A percentile compares a stretch with the other conserved stretches of the same genome.
Conservation (phyloP, 2,113 vertebrate genomes). For the Hippolais icterina region DNA sequence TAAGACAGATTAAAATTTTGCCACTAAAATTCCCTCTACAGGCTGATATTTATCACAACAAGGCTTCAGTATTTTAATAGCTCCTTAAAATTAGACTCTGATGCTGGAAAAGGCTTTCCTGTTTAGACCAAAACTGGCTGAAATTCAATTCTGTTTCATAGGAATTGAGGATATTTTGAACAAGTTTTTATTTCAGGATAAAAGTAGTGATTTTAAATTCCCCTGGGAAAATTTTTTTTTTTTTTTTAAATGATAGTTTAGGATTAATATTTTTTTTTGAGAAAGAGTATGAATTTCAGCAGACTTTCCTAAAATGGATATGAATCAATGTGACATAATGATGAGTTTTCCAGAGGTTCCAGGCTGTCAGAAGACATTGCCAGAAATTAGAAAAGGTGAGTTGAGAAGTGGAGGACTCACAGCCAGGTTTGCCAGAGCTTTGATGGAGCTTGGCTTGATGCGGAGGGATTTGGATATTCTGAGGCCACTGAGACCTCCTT, state of each 20-base stretch:
- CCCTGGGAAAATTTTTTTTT: background rate
- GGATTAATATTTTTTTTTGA: background rate
- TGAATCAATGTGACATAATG: background rate
- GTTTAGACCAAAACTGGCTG: constrained; percentile 7
- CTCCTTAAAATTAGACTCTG: background rate
- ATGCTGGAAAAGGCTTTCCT: background rate
- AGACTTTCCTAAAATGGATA: background rate
- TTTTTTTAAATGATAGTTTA: fast-evolving
- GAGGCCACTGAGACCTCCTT: background rate
- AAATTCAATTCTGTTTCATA: background rate
- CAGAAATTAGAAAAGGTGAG: background rate
- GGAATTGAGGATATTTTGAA: background rate
- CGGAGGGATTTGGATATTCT: background rate
- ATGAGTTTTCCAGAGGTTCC: background rate
- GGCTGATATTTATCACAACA: constrained; percentile 29
- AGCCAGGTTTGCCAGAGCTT: background rate
- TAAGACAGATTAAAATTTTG: constrained; percentile 12
- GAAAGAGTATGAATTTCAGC: background rate
- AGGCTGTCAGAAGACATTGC: background rate
- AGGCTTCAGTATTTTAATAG: background rate
- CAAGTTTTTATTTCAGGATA: background rate
- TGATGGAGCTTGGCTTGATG: fast-evolving
- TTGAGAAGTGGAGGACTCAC: background rate
- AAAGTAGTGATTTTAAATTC: background rate
- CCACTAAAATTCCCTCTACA: background rate